Conservation (phyloP, 2,797 vertebrate genomes). For the Diglossa cyanea region DNA sequence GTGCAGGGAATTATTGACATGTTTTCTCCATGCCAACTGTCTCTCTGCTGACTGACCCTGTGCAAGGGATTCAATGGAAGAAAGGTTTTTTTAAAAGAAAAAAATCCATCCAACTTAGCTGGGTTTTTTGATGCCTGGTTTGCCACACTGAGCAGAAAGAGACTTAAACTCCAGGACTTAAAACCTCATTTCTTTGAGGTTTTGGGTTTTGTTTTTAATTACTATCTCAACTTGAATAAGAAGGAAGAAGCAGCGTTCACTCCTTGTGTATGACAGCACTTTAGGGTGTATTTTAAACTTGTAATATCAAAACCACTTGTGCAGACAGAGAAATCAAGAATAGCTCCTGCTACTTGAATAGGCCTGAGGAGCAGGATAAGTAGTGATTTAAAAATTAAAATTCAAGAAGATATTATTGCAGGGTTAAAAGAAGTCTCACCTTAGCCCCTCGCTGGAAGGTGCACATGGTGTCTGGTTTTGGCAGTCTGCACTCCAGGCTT, state of each 20-base stretch:
- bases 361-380: background rate
- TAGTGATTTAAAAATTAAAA: background rate
- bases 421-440: background rate
- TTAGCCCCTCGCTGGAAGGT: background rate
- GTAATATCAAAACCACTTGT: background rate
- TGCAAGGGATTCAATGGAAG: background rate
- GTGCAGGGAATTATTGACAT: background rate
- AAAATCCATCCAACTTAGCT: background rate
- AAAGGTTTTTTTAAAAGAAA: background rate
- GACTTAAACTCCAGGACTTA: background rate
- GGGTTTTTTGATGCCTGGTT: background rate
- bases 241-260: background rate
- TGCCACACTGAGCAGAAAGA: background rate
- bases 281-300: background rate
- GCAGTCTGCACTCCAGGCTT: background rate
- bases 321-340: background rate
- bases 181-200: background rate
- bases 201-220: constrained; percentile 20
- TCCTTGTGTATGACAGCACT: background rate
- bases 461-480: background rate
- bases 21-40: background rate
- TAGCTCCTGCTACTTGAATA: background rate
- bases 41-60: background rate
- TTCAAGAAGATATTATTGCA: background rate
- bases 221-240: background rate